Base-by-base conservation (phyloP, 37 sponge, comb jelly and placozoan species). In the Aplysina aerophoba region DNA sequence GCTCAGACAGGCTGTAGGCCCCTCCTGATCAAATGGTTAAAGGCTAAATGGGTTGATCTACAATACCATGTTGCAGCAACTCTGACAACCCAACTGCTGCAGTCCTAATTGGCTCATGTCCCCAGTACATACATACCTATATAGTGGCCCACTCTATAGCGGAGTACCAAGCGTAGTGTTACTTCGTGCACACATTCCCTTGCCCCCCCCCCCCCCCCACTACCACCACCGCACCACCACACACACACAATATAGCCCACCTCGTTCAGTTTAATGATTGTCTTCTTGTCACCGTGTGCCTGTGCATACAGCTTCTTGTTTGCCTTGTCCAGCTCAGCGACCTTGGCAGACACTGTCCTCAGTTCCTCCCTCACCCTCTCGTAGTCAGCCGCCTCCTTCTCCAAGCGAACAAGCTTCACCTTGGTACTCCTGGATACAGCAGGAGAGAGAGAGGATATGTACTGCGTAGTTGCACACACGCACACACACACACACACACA, bases 251-350 rank as follows among this genome's bases (percentile, higher is more conserved):
- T n/a, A 59, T 59, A n/a, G 1, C 72, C 36, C 77, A 87, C 92
- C 85, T 95, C 96, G 35, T 84, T 88, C 50, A 92, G 86, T 61
- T 92, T 95, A 56, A 92, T 90, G 69, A 95, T 90, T 17, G 87
- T 92, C 65, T 90, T 90, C 81, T 91, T 85, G 89, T 90, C 92
- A 5, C 63, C 64, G 87, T 95, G 93, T 30, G 80, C 90, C 78
- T 95, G 96, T 17, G 81, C 37, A 30, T 88, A 77, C 40, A 92
- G 82, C 69, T 88, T 90, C 87, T 95, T 95, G 75, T 85, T 92
- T 0, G 88, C 84, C 91, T 95, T 95, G 82, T 95, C 96, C 54
- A 92, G 86, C 82, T 95, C 93, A 1, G 88, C 87, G 4, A 63
- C 36, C 72, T 92, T 90, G 73, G 96, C 96, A 60, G 88, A 90